phyloP scores from a whole-genome alignment of 1,140 invertebrate species.

The Ceratosolen fusciceps region DNA sequence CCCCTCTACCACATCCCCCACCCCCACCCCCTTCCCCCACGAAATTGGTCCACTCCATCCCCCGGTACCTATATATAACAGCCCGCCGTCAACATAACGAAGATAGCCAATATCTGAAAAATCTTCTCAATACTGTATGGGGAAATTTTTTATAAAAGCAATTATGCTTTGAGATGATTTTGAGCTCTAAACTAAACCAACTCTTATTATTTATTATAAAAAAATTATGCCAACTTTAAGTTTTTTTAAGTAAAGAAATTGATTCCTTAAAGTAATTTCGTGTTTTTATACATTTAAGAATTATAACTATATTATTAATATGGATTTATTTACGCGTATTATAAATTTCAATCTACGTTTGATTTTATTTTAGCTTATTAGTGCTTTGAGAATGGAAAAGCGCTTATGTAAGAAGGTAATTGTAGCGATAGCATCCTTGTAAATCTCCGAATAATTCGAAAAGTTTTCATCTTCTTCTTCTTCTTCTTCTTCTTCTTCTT shows the following conservation, averaged over 20 bases:
- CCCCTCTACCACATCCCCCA: too few species aligned
- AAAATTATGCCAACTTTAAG: too few species aligned
- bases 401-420: not conserved
- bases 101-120: not conserved
- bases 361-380: constrained; percentile 2
- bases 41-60: too few species aligned
- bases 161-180: too few species aligned
- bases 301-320: too few species aligned
- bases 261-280: not conserved
- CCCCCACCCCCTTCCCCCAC: too few species aligned
- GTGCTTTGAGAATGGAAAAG: not conserved
- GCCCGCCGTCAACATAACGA: not conserved
- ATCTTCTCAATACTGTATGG: not conserved
- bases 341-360: constrained; percentile 18
- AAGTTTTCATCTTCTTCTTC: constrained; percentile 50
- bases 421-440: constrained; percentile 47
- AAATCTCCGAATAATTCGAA: constrained; percentile 53
- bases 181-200: too few species aligned
- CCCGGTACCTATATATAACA: not conserved
- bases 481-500: constrained; percentile 39
- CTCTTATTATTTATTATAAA: too few species aligned
- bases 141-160: too few species aligned
- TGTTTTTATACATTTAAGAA: not conserved
- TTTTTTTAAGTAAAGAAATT: constrained; percentile 6
- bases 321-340: too few species aligned